These are phyloP conservation scores for Actinia equina DNA, from an alignment of 64 coral and sea anemone genomes.

Conservation along the genomic window DNA sequence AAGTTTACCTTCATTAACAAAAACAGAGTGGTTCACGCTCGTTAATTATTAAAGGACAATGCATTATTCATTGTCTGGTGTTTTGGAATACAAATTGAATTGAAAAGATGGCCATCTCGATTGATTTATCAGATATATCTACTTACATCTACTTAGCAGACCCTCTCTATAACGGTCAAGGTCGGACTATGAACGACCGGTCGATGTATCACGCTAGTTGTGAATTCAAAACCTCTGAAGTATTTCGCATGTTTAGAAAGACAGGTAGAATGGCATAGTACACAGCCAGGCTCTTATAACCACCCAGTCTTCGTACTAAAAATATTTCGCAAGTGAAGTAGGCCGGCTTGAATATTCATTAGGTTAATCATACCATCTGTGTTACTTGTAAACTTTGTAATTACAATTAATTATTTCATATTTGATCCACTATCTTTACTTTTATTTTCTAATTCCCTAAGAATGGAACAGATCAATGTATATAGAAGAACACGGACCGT, in stretches of 20 bases:
- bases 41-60: background rate
- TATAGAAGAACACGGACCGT: background rate
- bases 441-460: background rate
- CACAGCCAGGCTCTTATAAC: background rate
- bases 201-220: background rate
- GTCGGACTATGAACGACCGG: background rate
- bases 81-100: background rate
- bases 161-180: background rate
- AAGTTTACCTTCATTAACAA: background rate
- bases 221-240: background rate
- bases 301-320: background rate
- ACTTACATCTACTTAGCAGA: background rate
- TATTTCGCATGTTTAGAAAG: background rate
- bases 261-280: background rate
- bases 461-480: background rate
- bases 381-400: background rate
- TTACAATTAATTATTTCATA: background rate
- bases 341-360: background rate
- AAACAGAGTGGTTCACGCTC: background rate
- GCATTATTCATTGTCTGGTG: background rate
- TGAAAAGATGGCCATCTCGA: background rate
- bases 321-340: background rate
- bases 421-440: background rate
- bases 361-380: background rate
- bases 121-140: background rate